phyloP scores from a whole-genome alignment of 2,113 vertebrate species.

The Pangasianodon gigas region DNA sequence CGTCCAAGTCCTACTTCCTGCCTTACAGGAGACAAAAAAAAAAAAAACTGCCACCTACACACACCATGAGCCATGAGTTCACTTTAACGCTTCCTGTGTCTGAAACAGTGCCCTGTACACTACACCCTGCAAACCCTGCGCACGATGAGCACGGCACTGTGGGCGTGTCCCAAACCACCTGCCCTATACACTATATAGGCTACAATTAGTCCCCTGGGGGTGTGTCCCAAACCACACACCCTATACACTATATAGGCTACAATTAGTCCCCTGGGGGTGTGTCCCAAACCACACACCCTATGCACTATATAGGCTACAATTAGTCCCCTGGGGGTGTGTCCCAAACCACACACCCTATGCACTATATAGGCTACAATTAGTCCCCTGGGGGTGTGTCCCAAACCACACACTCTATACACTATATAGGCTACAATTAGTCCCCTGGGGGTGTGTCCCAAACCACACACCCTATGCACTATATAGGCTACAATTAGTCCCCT shows the following conservation, averaged over 20 bases:
- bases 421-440: background rate
- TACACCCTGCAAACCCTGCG: background rate
- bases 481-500: background rate
- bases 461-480: constrained; percentile 24
- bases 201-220: too few species aligned
- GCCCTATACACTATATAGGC: background rate
- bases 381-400: background rate
- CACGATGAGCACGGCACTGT: background rate
- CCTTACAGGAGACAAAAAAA: constrained; percentile 71
- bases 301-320: background rate
- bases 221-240: background rate
- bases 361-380: background rate
- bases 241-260: constrained; percentile 11
- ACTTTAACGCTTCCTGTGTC: background rate
- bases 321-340: background rate
- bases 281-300: background rate
- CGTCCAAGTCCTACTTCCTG: constrained; percentile 63
- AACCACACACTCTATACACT: background rate
- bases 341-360: background rate
- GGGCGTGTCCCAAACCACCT: background rate
- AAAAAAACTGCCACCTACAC: constrained; percentile 46
- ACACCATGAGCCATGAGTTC: constrained; percentile 1
- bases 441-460: background rate
- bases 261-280: background rate
- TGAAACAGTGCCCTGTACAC: constrained; percentile 36